Conservation (phyloP, 2,797 vertebrate species). For the Parauchenoglanis ngamensis region DNA sequence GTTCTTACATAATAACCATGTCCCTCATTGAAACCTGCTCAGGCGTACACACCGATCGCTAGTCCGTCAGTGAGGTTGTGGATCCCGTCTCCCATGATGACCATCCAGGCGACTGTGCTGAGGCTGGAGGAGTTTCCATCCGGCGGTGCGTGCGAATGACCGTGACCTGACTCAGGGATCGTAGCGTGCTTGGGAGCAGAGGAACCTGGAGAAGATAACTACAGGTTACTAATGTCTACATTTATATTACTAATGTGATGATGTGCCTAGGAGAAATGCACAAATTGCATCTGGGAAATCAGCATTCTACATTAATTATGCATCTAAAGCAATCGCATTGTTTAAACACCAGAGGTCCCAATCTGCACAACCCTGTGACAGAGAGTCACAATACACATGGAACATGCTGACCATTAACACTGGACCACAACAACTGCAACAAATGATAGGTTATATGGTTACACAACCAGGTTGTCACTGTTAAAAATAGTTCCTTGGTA, state of each 20-base stretch:
- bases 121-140: constrained; percentile 39
- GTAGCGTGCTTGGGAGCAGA: constrained; percentile 44
- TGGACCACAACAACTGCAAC: no score
- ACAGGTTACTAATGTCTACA: background rate
- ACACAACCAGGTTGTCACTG: no score
- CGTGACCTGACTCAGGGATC: constrained; percentile 52
- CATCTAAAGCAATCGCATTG: no score
- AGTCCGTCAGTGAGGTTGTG: constrained; percentile 84
- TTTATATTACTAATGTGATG: background rate
- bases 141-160: constrained; percentile 64
- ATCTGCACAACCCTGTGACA: no score
- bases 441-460: no score
- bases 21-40: background rate
- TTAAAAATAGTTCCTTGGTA: no score
- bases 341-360: no score
- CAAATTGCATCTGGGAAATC: no score
- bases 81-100: constrained; percentile 80
- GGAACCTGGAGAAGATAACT: constrained; percentile 28
- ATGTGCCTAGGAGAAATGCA: background rate
- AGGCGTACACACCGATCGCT: constrained; percentile 74
- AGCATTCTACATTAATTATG: no score
- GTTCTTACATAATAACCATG: background rate
- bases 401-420: no score
- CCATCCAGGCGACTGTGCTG: constrained; percentile 78
- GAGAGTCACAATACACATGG: no score